phyloP scores from a whole-genome alignment of 37 sponge, comb jelly and placozoan genomes.

The Ephydatia muelleri region DNA sequence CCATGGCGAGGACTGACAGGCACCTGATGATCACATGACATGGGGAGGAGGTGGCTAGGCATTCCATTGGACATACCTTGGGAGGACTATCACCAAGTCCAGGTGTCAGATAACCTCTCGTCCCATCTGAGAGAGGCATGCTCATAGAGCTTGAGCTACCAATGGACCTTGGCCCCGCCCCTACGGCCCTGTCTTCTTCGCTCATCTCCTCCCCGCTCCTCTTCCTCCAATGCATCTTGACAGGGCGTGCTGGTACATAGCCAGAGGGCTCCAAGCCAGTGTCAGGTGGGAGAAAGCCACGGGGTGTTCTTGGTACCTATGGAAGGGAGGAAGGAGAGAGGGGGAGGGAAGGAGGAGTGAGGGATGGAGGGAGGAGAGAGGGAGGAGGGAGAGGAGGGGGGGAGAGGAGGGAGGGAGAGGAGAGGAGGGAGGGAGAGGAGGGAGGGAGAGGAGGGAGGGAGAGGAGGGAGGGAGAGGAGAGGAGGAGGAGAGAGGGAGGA shows the following conservation, averaged over 20 bases:
- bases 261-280: neutral
- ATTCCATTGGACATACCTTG: neutral
- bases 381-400: neutral
- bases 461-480: neutral
- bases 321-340: neutral
- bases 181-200: neutral
- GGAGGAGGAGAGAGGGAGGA: neutral
- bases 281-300: neutral
- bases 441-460: neutral
- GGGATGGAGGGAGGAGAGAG: constrained; percentile 6
- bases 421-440: constrained; percentile 13
- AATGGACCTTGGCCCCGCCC: neutral
- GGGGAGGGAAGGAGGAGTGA: neutral
- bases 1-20: constrained; percentile 11
- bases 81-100: neutral
- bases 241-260: neutral
- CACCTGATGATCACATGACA: neutral
- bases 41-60: neutral
- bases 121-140: neutral
- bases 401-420: neutral
- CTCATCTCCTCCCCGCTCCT: constrained; percentile 9
- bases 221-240: neutral
- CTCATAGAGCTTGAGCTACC: neutral
- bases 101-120: neutral
- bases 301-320: neutral